These are phyloP conservation scores for Drosophila biarmipes DNA, from an alignment of 1,140 invertebrate species.

Conservation along the genomic window DNA sequence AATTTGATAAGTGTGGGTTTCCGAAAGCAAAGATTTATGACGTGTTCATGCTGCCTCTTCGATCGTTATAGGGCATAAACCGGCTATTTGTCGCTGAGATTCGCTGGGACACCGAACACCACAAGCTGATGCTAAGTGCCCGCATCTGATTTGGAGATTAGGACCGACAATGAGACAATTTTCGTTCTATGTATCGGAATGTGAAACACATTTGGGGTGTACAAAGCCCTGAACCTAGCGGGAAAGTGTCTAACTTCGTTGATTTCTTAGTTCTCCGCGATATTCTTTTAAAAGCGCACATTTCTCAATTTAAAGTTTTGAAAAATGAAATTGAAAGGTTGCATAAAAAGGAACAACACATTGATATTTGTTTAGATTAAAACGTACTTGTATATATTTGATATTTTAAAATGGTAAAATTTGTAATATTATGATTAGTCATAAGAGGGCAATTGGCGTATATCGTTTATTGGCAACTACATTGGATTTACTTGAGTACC, in stretches of 20 bases:
- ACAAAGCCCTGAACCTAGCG: conserved; percentile 7
- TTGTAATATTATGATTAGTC: conserved; percentile 63
- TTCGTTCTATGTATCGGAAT: conserved; percentile 23
- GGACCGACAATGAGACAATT: conserved; percentile 34
- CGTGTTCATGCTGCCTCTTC: conserved; percentile 37
- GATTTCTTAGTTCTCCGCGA: neutral
- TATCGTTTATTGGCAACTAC: conserved; percentile 62
- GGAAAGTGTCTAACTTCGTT: conserved; percentile 4
- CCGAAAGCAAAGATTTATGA: conserved; percentile 63
- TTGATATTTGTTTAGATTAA: conserved; percentile 24
- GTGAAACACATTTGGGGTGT: neutral
- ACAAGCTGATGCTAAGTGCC: conserved; percentile 59
- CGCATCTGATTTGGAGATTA: conserved; percentile 55
- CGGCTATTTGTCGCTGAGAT: conserved; percentile 54
- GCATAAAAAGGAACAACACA: conserved; percentile 1
- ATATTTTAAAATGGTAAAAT: conserved; percentile 64
- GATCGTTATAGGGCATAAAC: conserved; percentile 43
- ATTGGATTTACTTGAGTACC: conserved; percentile 48
- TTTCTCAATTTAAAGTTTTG: neutral
- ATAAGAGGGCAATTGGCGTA: conserved; percentile 77
- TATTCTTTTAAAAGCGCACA: neutral
- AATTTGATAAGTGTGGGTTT: conserved; percentile 57
- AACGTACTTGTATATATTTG: conserved; percentile 54
- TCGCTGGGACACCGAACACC: conserved; percentile 24
- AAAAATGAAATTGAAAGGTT: neutral